These are phyloP conservation scores for Maniola jurtina DNA, from an alignment of 1,140 invertebrate species.

Conservation along the genomic window DNA sequence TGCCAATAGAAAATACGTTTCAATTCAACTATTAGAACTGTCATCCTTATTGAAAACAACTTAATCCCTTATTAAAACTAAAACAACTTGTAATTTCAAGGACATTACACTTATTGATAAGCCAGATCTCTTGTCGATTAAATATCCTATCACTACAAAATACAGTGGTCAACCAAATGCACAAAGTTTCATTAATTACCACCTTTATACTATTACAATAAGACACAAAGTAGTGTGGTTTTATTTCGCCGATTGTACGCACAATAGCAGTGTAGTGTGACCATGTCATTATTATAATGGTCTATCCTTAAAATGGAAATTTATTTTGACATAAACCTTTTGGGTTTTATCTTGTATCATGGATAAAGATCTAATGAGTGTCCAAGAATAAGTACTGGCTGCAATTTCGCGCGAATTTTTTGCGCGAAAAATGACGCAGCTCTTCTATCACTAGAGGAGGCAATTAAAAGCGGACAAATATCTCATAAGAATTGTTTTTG, in stretches of 20 bases:
- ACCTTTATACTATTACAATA: neutral
- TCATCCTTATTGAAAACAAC: no score
- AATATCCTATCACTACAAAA: conserved; percentile 7
- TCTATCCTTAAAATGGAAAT: no score
- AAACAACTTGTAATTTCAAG: neutral
- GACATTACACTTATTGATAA: conserved; percentile 13
- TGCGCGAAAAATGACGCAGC: no score
- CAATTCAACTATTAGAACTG: no score
- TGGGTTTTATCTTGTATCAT: neutral
- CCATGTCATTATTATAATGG: neutral
- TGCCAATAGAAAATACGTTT: no score
- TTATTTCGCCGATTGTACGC: neutral
- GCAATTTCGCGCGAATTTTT: no score
- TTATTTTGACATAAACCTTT: neutral
- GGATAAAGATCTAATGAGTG: no score
- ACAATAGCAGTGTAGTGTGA: neutral
- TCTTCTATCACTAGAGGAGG: no score
- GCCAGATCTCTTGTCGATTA: conserved; percentile 5
- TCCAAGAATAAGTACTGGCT: no score
- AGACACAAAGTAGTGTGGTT: neutral
- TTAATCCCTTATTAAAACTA: neutral
- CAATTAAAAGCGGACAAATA: no score
- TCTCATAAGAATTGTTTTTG: no score
- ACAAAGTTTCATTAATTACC: neutral
- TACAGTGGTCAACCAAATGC: conserved; percentile 2